A percentile compares a stretch with the other conserved stretches of the same genome.
phyloP scores from a whole-genome alignment of 1,140 invertebrate genomes.

The Colletes gigas region DNA sequence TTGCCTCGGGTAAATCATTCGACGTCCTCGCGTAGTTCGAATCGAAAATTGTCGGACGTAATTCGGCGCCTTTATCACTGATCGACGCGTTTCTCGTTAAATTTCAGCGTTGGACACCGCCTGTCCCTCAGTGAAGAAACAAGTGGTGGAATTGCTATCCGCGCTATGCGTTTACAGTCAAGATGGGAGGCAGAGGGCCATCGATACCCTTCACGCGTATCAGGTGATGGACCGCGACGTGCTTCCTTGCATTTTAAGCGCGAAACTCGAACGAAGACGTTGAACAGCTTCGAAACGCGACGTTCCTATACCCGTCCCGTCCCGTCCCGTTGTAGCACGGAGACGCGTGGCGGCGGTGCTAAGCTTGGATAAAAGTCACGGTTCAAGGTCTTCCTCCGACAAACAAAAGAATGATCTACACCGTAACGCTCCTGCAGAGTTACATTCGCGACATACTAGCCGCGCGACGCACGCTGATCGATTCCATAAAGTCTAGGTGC shows the following conservation, averaged over 20 bases:
- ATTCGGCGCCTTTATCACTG: not conserved
- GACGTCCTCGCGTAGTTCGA: constrained; percentile 5
- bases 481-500: too few species aligned
- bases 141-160: constrained; percentile 94
- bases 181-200: constrained; percentile 91
- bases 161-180: constrained; percentile 94
- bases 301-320: not conserved
- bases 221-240: constrained; percentile 83
- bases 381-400: constrained; percentile 52
- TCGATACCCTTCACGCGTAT: constrained; percentile 93
- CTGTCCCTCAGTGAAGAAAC: constrained; percentile 93
- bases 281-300: too few species aligned
- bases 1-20: constrained; percentile 87
- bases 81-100: constrained; percentile 10
- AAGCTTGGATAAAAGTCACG: constrained; percentile 56
- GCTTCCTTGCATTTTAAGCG: not conserved
- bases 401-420: constrained; percentile 46
- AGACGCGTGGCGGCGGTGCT: constrained; percentile 1
- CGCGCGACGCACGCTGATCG: too few species aligned
- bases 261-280: not conserved
- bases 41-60: not conserved
- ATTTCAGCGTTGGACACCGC: constrained; percentile 90
- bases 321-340: constrained; percentile 11
- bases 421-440: not conserved
- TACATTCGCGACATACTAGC: not conserved